Evolutionary conservation across 2,888 invertebrate genomes (phyloP).

Genomic region (Argyresthia goedartella): DNA sequence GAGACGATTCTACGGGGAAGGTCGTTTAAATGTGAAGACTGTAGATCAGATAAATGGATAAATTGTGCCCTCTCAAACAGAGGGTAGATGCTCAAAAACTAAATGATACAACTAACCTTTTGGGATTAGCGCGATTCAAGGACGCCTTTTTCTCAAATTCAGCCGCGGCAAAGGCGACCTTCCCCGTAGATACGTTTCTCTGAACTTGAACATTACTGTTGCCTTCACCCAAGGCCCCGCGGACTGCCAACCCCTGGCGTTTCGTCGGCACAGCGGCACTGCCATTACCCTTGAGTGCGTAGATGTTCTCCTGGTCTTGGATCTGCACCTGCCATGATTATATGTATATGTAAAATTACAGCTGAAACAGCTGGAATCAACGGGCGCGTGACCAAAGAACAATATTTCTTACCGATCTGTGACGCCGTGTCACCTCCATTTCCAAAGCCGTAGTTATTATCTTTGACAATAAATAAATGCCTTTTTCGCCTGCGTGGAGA

Average conservation of each 20-base stretch:
- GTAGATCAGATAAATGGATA: too few species aligned
- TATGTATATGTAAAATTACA: conserved; percentile 6
- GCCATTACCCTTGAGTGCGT: conserved; percentile 36
- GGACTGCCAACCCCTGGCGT: conserved; percentile 35
- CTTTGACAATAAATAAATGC: not conserved
- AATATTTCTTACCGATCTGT: conserved; percentile 28
- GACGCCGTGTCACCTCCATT: conserved; percentile 29
- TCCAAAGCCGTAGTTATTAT: conserved; percentile 2
- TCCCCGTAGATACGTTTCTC: conserved; percentile 34
- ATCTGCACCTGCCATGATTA: conserved; percentile 26
- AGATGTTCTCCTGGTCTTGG: conserved; percentile 53
- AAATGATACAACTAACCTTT: conserved; percentile 28
- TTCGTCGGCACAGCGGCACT: conserved; percentile 32
- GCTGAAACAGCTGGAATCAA: not conserved
- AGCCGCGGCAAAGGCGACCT: conserved; percentile 39
- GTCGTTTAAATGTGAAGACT: too few species aligned
- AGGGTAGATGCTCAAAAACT: not conserved
- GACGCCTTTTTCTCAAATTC: conserved; percentile 52
- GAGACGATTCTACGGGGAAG: too few species aligned
- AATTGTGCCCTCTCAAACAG: not conserved
- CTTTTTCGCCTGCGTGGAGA: not conserved
- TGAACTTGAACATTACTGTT: conserved; percentile 47
- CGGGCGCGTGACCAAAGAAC: conserved; percentile 10
- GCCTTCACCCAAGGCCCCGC: conserved; percentile 55
- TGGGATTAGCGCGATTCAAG: conserved; percentile 23